These are phyloP conservation scores for Pteria penguin DNA, from an alignment of 2,888 invertebrate species.

Conservation along the genomic window DNA sequence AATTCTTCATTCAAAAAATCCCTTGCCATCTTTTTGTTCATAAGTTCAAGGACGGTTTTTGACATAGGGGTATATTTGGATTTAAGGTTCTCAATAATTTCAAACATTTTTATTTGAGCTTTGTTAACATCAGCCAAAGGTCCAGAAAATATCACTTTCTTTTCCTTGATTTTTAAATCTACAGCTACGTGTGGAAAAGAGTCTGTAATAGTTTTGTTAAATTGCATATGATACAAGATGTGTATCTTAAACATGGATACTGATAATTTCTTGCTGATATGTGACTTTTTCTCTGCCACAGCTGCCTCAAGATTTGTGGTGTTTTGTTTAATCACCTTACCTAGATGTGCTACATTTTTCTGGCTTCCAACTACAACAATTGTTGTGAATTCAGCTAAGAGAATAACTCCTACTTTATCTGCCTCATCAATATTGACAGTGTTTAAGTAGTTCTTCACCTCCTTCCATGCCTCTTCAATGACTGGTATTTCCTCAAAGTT, in stretches of 20 bases:
- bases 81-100: background rate
- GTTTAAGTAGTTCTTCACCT: background rate
- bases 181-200: constrained; percentile 22
- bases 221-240: constrained; percentile 12
- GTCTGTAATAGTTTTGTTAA: background rate
- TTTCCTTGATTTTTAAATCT: constrained; percentile 5
- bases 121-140: background rate
- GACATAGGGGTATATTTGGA: constrained; percentile 14
- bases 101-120: constrained; percentile 17
- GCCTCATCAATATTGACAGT: constrained; percentile 12
- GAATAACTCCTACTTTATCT: constrained; percentile 23
- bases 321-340: constrained; percentile 5
- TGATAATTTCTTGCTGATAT: constrained; percentile 1
- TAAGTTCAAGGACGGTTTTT: constrained; percentile 9
- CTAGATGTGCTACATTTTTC: constrained; percentile 4
- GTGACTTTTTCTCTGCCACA: background rate
- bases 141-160: constrained; percentile 21
- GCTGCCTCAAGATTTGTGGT: constrained; percentile 9
- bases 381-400: background rate
- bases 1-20: constrained; percentile 4
- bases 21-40: constrained; percentile 4
- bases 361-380: constrained; percentile 24
- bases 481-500: background rate
- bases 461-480: constrained; percentile 17
- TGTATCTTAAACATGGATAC: constrained; percentile 15